phyloP scores from a whole-genome alignment of 2,888 invertebrate species.

The Acleris sparsana region DNA sequence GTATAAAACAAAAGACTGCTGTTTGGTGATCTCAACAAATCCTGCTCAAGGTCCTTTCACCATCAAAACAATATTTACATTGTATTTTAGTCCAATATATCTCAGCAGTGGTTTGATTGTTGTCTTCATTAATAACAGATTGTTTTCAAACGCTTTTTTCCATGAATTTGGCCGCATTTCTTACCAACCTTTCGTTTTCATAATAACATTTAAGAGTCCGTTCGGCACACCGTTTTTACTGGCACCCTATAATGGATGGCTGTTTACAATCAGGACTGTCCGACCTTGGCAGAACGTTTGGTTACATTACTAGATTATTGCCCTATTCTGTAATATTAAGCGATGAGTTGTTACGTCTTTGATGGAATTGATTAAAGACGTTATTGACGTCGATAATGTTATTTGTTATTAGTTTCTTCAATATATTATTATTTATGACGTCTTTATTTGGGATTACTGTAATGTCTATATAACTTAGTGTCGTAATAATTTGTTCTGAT shows the following conservation, averaged over 20 bases:
- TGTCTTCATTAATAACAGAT: too few relatives aligned
- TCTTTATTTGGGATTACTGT: not conserved
- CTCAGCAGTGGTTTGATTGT: too few relatives aligned
- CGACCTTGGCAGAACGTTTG: constrained; percentile 17
- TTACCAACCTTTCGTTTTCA: constrained; percentile 30
- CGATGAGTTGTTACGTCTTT: constrained; percentile 20
- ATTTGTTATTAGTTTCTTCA: constrained; percentile 12
- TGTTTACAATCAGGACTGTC: constrained; percentile 38
- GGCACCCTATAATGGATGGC: constrained; percentile 39
- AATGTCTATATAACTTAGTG: not conserved
- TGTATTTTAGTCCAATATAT: too few relatives aligned
- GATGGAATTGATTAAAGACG: constrained; percentile 14
- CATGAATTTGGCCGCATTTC: not conserved
- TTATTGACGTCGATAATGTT: constrained; percentile 5
- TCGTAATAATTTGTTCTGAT: not conserved
- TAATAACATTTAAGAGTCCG: constrained; percentile 43
- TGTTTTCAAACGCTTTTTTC: not conserved
- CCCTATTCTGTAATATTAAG: constrained; percentile 7
- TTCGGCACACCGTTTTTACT: constrained; percentile 36
- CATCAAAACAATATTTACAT: too few relatives aligned
- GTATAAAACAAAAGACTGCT: too few relatives aligned
- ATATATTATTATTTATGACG: constrained; percentile 7
- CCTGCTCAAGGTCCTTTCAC: too few relatives aligned
- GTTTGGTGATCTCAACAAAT: too few relatives aligned
- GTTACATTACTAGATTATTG: constrained; percentile 12